These are phyloP conservation scores for Melinaea marsaeus DNA, from an alignment of 2,888 invertebrate genomes.

Conservation along the genomic window DNA sequence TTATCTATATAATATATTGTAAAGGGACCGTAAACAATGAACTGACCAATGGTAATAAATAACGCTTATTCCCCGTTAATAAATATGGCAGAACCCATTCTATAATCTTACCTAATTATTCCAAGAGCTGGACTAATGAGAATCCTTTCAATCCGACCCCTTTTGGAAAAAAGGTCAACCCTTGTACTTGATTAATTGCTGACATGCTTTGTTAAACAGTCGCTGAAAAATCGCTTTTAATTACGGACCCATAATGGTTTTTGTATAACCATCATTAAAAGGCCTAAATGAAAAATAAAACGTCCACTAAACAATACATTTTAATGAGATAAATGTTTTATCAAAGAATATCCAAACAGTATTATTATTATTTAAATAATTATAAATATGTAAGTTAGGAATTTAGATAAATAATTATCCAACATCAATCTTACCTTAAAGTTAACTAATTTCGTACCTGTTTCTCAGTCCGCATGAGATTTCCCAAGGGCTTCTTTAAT, in stretches of 20 bases:
- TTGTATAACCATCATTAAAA: conserved; percentile 18
- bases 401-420: conserved; percentile 5
- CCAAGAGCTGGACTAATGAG: conserved; percentile 57
- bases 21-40: not conserved
- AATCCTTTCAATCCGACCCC: conserved; percentile 64
- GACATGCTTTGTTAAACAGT: conserved; percentile 44
- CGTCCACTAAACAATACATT: conserved; percentile 4
- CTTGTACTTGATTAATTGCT: conserved; percentile 67
- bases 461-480: conserved; percentile 52
- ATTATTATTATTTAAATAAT: not conserved
- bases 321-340: not conserved
- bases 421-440: conserved; percentile 19
- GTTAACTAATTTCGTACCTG: conserved; percentile 16
- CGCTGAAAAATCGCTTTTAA: conserved; percentile 33
- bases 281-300: conserved; percentile 24
- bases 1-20: no score
- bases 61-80: conserved; percentile 2
- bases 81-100: conserved; percentile 17
- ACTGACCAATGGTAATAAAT: conserved; percentile 5
- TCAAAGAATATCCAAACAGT: not conserved
- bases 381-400: not conserved
- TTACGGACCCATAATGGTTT: conserved; percentile 27
- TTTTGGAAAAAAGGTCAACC: conserved; percentile 67
- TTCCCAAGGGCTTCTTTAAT: conserved; percentile 70
- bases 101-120: conserved; percentile 40